These are phyloP conservation scores for Microtus obscurus DNA, from an alignment of 2,797 vertebrate genomes.

Conservation along the genomic window DNA sequence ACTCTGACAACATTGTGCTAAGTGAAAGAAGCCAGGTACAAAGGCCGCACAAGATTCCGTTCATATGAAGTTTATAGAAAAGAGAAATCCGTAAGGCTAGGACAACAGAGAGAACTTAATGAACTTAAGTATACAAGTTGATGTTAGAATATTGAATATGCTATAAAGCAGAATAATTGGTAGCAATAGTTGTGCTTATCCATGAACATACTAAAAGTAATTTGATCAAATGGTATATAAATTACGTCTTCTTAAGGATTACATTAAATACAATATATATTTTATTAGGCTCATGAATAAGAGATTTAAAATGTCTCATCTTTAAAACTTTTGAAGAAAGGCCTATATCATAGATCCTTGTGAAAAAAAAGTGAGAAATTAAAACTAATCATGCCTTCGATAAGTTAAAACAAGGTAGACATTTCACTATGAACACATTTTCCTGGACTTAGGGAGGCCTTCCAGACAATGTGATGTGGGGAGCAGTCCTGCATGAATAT, in stretches of 20 bases:
- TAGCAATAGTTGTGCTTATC: neutral
- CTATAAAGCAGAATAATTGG: neutral
- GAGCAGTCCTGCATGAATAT: neutral
- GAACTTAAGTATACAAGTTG: neutral
- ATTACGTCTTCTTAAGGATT: neutral
- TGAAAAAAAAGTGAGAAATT: neutral
- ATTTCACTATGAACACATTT: neutral
- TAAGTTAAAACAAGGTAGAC: neutral
- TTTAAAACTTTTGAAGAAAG: neutral
- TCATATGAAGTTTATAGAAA: slow-evolving; percentile 26
- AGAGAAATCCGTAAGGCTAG: neutral
- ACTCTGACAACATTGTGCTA: neutral
- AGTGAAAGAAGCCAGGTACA: slow-evolving; percentile 36
- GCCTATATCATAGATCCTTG: neutral
- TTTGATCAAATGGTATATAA: slow-evolving; percentile 14
- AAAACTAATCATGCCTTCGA: slow-evolving; percentile 18
- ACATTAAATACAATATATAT: slow-evolving; percentile 20
- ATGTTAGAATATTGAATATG: slow-evolving; percentile 9
- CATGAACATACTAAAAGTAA: neutral
- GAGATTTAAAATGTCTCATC: slow-evolving; percentile 19
- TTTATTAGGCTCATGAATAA: slow-evolving; percentile 12
- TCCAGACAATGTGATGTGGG: neutral
- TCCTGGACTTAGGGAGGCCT: neutral
- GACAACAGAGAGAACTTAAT: neutral
- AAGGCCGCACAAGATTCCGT: neutral